phyloP scores from a whole-genome alignment of 2,797 vertebrate species.

The Ctenochaetus hawaiiensis region DNA sequence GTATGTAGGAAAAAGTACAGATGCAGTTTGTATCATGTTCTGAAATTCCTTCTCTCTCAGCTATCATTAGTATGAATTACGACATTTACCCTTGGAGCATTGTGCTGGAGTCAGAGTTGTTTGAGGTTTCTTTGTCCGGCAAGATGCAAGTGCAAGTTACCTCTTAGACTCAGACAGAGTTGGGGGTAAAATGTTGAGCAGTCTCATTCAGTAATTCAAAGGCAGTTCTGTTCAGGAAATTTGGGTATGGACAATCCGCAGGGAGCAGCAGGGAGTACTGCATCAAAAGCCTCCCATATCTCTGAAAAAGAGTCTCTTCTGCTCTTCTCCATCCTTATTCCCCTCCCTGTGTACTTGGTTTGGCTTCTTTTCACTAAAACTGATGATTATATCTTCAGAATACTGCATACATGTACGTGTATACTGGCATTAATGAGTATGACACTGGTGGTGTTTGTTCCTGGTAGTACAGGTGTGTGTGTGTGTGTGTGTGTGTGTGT shows the following conservation, averaged over 20 bases:
- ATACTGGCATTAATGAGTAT: slow-evolving; percentile 3
- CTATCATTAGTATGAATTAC: slow-evolving; percentile 34
- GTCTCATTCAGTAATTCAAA: slow-evolving; percentile 37
- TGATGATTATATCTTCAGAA: slow-evolving; percentile 27
- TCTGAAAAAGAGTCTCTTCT: slow-evolving; percentile 22
- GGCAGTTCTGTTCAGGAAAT: slow-evolving; percentile 41
- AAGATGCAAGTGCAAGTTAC: slow-evolving; percentile 32
- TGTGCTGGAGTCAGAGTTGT: slow-evolving; percentile 9
- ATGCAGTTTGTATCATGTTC: not conserved
- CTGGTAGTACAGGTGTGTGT: slow-evolving; percentile 33
- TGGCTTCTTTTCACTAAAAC: slow-evolving; percentile 18
- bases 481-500: not conserved
- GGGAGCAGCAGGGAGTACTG: slow-evolving; percentile 28
- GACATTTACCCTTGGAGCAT: slow-evolving; percentile 18
- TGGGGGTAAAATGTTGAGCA: slow-evolving; percentile 24
- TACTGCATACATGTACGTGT: not conserved
- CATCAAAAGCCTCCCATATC: slow-evolving; percentile 29
- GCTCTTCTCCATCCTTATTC: not conserved
- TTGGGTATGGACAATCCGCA: slow-evolving; percentile 32
- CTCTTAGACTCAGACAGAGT: slow-evolving; percentile 31
- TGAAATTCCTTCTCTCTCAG: slow-evolving; percentile 8
- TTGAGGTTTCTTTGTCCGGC: slow-evolving; percentile 16
- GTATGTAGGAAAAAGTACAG: slow-evolving; percentile 6
- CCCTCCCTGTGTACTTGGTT: slow-evolving; percentile 7
- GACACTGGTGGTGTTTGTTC: slow-evolving; percentile 21